These are phyloP conservation scores for Euborellia annulipes DNA, from an alignment of 1,140 invertebrate species.

Conservation along the genomic window DNA sequence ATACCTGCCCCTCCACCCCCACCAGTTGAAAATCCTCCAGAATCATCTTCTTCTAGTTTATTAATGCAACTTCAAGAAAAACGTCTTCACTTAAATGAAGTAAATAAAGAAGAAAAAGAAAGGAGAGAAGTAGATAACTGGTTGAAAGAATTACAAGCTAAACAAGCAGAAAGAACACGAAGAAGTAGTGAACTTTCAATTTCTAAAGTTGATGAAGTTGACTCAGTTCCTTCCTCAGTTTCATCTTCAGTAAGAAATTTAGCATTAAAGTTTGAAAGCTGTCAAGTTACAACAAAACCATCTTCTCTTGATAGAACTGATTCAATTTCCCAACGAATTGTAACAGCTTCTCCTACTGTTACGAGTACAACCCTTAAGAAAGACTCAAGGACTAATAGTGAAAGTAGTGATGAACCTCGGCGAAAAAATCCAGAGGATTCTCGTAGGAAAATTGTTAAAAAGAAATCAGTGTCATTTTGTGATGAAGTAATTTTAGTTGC, in stretches of 20 bases:
- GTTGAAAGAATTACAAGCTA: slow-evolving; percentile 61
- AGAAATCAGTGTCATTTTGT: slow-evolving; percentile 87
- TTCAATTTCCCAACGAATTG: too few species aligned
- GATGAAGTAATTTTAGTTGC: slow-evolving; percentile 84
- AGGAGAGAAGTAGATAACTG: slow-evolving; percentile 38
- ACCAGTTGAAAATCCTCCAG: slow-evolving; percentile 17
- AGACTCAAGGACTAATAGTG: too few species aligned
- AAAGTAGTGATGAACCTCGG: too few species aligned
- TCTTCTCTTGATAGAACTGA: too few species aligned
- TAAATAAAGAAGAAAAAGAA: slow-evolving; percentile 20
- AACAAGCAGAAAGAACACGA: slow-evolving; percentile 47
- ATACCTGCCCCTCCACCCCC: neutral
- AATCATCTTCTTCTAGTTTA: slow-evolving; percentile 36
- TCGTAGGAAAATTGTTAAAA: slow-evolving; percentile 45
- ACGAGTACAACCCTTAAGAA: too few species aligned
- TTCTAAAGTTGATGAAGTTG: too few species aligned
- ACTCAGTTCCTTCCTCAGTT: too few species aligned
- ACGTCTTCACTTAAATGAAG: slow-evolving; percentile 44
- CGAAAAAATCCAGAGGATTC: too few species aligned
- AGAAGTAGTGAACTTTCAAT: slow-evolving; percentile 26
- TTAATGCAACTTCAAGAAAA: slow-evolving; percentile 60
- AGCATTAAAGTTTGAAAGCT: slow-evolving; percentile 59
- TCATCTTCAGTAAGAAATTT: slow-evolving; percentile 54
- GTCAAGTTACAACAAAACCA: too few species aligned
- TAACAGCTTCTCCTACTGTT: too few species aligned